Evolutionary conservation across 1,140 invertebrate genomes (phyloP).

Genomic region (Listronotus oregonensis): DNA sequence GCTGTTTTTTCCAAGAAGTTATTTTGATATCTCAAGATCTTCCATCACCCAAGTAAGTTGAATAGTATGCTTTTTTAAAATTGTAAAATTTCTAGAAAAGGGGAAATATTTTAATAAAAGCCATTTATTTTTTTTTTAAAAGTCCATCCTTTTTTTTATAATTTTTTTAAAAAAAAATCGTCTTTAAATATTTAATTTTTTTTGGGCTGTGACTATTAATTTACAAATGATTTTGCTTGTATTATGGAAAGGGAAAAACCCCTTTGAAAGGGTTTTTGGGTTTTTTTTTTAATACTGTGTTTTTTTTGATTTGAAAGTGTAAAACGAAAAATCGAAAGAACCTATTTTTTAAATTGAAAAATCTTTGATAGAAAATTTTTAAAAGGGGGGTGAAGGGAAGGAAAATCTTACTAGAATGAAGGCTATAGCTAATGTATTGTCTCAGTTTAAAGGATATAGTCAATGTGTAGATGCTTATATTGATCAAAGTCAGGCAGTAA

Average conservation of each 20-base stretch:
- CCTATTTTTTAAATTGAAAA: slow-evolving; percentile 95
- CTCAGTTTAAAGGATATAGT: slow-evolving; percentile 95
- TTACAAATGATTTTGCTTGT: too few species aligned
- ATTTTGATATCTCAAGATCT: slow-evolving; percentile 95
- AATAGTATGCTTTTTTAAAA: too few species aligned
- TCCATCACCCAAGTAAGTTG: slow-evolving; percentile 71
- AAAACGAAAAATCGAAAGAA: slow-evolving; percentile 87
- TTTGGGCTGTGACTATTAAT: too few species aligned
- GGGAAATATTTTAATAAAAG: too few species aligned
- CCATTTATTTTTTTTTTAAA: too few species aligned
- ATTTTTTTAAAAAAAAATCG: too few species aligned
- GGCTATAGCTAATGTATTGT: slow-evolving; percentile 87
- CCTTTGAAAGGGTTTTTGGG: too few species aligned
- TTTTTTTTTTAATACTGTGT: too few species aligned
- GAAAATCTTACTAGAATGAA: slow-evolving; percentile 90
- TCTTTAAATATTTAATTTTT: too few species aligned
- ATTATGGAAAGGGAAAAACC: too few species aligned
- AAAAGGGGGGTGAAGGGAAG: slow-evolving; percentile 78
- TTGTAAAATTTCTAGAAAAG: too few species aligned
- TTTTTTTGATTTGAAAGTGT: slow-evolving; percentile 79
- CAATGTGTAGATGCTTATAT: slow-evolving; percentile 97
- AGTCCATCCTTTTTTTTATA: too few species aligned
- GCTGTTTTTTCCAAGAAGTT: slow-evolving; percentile 99
- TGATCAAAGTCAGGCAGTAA: slow-evolving; percentile 91
- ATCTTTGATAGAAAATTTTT: slow-evolving; percentile 93